phyloP scores from a whole-genome alignment of 2,888 invertebrate genomes.

The Bombylius major region DNA sequence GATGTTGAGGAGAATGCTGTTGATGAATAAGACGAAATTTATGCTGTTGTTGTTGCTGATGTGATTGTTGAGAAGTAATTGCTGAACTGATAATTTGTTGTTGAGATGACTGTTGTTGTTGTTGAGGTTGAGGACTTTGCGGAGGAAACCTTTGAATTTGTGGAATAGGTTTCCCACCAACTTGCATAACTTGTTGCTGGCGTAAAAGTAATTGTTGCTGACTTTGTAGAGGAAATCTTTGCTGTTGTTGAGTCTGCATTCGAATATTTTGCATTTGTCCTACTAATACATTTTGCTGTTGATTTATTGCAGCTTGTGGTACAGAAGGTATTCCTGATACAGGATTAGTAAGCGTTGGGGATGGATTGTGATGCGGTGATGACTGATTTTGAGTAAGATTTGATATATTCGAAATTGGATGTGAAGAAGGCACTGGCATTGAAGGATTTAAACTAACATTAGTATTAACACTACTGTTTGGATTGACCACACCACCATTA shows the following conservation, averaged over 20 bases:
- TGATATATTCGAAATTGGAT: constrained; percentile 15
- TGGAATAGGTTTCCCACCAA: constrained; percentile 14
- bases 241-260: constrained; percentile 20
- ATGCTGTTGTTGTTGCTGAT: constrained; percentile 12
- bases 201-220: constrained; percentile 10
- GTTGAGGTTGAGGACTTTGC: constrained; percentile 23
- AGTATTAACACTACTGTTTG: constrained; percentile 6
- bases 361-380: constrained; percentile 4
- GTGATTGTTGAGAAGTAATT: background rate
- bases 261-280: constrained; percentile 10
- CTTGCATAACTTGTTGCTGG: constrained; percentile 12
- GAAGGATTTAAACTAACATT: constrained; percentile 15
- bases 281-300: background rate
- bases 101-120: constrained; percentile 19
- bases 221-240: constrained; percentile 18
- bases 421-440: constrained; percentile 27
- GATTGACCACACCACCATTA: constrained; percentile 7
- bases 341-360: background rate
- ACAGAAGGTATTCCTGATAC: background rate
- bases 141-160: constrained; percentile 14
- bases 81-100: constrained; percentile 9
- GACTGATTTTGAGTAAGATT: constrained; percentile 4
- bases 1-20: background rate
- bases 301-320: background rate
- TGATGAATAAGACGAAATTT: constrained; percentile 5